These are phyloP conservation scores for Orius laevigatus DNA, from an alignment of 1,140 invertebrate genomes.

Conservation along the genomic window DNA sequence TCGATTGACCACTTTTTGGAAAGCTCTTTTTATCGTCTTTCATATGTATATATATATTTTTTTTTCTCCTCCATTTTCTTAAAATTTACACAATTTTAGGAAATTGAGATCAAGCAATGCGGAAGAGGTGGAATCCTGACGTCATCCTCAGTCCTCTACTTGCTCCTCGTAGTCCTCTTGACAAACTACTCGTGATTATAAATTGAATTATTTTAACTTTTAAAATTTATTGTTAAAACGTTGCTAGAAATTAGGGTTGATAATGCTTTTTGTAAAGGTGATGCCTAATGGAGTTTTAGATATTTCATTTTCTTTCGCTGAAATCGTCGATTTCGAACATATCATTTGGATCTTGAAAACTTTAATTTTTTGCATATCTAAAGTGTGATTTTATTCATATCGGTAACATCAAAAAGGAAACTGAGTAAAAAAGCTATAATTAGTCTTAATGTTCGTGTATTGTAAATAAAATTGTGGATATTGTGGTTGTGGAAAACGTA, in stretches of 20 bases:
- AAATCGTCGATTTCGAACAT: slow-evolving; percentile 9
- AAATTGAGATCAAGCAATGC: slow-evolving; percentile 57
- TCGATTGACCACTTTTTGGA: too few species aligned
- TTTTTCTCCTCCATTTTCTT: too few species aligned
- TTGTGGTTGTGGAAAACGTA: neutral
- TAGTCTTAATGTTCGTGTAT: slow-evolving; percentile 6
- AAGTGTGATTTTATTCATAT: neutral
- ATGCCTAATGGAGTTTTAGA: neutral
- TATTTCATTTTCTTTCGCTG: slow-evolving; percentile 5
- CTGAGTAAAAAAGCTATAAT: neutral
- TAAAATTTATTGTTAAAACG: slow-evolving; percentile 11
- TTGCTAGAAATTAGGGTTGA: slow-evolving; percentile 14
- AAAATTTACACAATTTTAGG: too few species aligned
- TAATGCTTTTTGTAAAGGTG: slow-evolving; percentile 7
- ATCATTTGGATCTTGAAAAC: slow-evolving; percentile 12
- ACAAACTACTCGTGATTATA: slow-evolving; percentile 9
- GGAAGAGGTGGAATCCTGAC: slow-evolving; percentile 24
- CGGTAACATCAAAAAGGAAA: neutral
- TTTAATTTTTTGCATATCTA: slow-evolving; percentile 6
- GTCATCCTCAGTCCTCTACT: neutral
- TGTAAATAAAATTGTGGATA: slow-evolving; percentile 4
- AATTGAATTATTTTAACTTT: slow-evolving; percentile 8
- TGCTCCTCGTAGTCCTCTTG: neutral
- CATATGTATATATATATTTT: neutral
- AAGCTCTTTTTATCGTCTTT: too few species aligned